A percentile compares a stretch with the other conserved stretches of the same genome.
These are phyloP conservation scores for Pyrocephalus nanus DNA, from an alignment of 2,797 vertebrate species.

Conservation along the genomic window DNA sequence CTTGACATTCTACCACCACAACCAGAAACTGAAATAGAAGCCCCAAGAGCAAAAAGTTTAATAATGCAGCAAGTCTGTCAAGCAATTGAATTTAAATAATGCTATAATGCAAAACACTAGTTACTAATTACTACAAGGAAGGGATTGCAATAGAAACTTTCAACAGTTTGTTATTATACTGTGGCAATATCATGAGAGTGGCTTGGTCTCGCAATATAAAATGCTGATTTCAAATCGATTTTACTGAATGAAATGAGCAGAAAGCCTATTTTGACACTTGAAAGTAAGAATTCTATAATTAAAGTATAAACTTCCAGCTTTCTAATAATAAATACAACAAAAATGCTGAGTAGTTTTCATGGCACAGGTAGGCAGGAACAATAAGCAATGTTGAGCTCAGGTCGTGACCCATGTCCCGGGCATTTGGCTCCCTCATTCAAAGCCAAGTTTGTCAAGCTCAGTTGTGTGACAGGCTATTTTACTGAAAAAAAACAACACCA, in stretches of 20 bases:
- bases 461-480: not conserved
- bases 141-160: slow-evolving; percentile 29
- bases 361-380: not conserved
- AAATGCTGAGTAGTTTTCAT: not conserved
- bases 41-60: slow-evolving; percentile 54
- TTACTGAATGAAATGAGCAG: not conserved
- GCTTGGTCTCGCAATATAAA: slow-evolving; percentile 9
- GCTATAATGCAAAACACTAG: slow-evolving; percentile 5
- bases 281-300: slow-evolving; percentile 27
- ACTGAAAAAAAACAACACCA: not conserved
- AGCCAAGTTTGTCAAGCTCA: not conserved
- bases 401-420: not conserved
- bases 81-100: slow-evolving; percentile 49
- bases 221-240: slow-evolving; percentile 49
- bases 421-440: not conserved
- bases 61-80: slow-evolving; percentile 28
- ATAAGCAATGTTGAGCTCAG: not conserved
- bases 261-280: not conserved
- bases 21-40: slow-evolving; percentile 39
- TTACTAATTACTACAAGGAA: slow-evolving; percentile 45
- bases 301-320: not conserved
- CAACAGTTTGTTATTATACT: slow-evolving; percentile 30
- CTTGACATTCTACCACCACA: slow-evolving; percentile 40
- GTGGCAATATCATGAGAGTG: not conserved
- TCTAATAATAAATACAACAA: not conserved